Evolutionary conservation across 2,888 invertebrate genomes (phyloP), one percentile per base, ranked within the genome.

Genomic region (Lomographa bimaculata): DNA sequence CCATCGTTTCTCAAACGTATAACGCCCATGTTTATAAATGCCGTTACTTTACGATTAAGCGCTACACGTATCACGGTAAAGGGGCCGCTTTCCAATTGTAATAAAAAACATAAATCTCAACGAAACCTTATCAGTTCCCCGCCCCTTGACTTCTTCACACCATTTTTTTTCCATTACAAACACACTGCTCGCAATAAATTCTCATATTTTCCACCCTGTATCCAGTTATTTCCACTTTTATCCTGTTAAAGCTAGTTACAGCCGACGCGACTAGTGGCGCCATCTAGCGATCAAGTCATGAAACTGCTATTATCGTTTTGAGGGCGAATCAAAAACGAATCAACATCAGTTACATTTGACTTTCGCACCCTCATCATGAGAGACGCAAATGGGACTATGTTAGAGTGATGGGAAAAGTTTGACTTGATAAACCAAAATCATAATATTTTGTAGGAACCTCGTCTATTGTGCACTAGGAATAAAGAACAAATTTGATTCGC

Each of bases 291-390:
- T 65, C 62, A 64, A 71, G 70, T 83, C 74, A 82, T 83, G 70
- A 83, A 83, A 82, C 71, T 71, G 68, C 69, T 75, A 81, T 85
- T 82, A 85, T 83, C 76, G 71, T 62, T 50, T 64, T 61, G 73
- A 60, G 77, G 74, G 77, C 71, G 70, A 81, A 86, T 87, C 84
- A 84, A 87, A 87, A 78, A 61, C 70, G 78, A 84, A 86, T 89
- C 84, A 85, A 74, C 84, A 81, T 84, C 71, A 75, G 77, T 81
- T 84, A 83, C 79, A 79, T 80, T 74, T 72, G 77, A 69, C 73
- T 58, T 71, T 71, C 67, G 61, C 72, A 79, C 83, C 80, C 84
- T 82, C 83, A 80, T 83, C 82, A 82, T 73, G 65, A 60, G 63
- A 32, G 44, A 56, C 33, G 38, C 67, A 64, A 74, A 73, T 69